Base-by-base conservation (phyloP, 2,113 vertebrate species). In the Aegotheles bennettii region DNA sequence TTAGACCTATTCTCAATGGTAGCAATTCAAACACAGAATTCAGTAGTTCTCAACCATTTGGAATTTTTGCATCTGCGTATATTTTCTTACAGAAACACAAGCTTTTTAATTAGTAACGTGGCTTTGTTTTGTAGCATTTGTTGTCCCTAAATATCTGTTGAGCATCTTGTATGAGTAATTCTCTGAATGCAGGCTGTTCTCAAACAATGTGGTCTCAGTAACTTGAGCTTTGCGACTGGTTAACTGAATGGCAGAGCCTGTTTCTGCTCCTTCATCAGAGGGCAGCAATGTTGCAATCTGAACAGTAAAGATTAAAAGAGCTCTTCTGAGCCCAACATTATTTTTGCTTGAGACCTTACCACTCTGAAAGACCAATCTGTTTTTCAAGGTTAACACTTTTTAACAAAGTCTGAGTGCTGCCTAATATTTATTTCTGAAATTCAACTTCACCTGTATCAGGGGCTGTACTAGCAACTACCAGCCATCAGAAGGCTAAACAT, bases 151-250 rank as follows among this genome's bases (percentile, higher is more conserved):
- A 70, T 79, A 47, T 33, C 36, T 7, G 24, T 8, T 38, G 45
- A 87, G 60, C 8, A 54, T 63, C 24, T 43, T 71, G 5, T 40
- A 31, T 57, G 43, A 67, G 40, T 43, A 47, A 67, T 85, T 63
- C 45, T 42, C 68, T 54, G 38, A 74, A 69, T 24, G 17, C 18
- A 25, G 19, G 11, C 36, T 57, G 10, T 33, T 84, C 33, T 78
- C 23, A 48, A 61, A 29, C 28, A 81, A 47, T 0, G 0, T 17
- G 9, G 18, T 64, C 64, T 48, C 5, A 3, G 25, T 40, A 57
- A 17, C 59, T 57, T 56, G 36, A 70, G 42, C 24, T 91, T 57
- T 59, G 29, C 13, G 2, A 7, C 13, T 35, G 24, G 8, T n/a
- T 65, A 36, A 17, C 7, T 40, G 61, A 35, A 60, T 33, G 54